Evolutionary conservation across 2,888 invertebrate species (phyloP).

Genomic region (Cantharis rustica): DNA sequence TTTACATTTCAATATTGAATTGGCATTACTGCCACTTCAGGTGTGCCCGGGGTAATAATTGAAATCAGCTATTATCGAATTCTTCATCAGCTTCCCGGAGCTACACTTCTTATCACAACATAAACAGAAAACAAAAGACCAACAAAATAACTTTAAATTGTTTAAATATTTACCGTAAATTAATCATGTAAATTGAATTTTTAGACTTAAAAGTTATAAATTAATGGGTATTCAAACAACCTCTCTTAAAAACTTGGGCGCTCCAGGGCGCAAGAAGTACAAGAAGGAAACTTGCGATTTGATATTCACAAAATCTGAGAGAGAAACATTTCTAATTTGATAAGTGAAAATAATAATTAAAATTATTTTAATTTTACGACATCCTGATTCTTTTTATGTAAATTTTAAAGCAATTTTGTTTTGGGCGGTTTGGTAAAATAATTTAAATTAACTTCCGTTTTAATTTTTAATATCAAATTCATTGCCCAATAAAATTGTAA

Average conservation of each 20-base stretch:
- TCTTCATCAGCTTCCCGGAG: background rate
- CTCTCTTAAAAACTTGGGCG: background rate
- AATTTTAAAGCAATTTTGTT: background rate
- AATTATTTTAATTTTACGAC: background rate
- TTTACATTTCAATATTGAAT: background rate
- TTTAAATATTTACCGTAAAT: background rate
- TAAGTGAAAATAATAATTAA: background rate
- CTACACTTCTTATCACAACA: background rate
- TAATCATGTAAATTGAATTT: background rate
- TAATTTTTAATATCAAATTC: background rate
- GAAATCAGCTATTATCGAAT: background rate
- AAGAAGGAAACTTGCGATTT: background rate
- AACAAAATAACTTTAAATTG: background rate
- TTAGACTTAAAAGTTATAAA: background rate
- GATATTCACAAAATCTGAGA: background rate
- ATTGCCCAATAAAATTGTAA: background rate
- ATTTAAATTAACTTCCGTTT: background rate
- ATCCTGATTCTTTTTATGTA: background rate
- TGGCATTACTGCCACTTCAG: background rate
- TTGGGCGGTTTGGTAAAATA: background rate
- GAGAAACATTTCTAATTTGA: background rate
- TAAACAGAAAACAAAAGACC: background rate
- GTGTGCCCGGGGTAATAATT: background rate
- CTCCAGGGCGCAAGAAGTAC: background rate
- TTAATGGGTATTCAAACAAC: background rate